Evolutionary conservation across 2,888 invertebrate genomes (phyloP).

Genomic region (Nemoura dubitans): DNA sequence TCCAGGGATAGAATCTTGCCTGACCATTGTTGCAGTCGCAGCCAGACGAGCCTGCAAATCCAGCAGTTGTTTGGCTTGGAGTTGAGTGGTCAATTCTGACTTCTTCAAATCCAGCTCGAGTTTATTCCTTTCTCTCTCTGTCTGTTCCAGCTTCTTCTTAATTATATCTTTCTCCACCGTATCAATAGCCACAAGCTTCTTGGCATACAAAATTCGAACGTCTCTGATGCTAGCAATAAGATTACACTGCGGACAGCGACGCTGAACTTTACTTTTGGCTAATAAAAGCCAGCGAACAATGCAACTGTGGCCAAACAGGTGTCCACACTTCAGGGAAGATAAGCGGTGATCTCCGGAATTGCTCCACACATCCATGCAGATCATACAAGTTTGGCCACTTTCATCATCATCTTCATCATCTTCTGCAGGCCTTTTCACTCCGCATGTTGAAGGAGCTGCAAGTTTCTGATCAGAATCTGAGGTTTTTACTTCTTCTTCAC

Average conservation of each 20-base stretch:
- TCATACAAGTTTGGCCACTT: conserved; percentile 81
- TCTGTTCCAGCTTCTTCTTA: conserved; percentile 68
- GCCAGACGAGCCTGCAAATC: conserved; percentile 37
- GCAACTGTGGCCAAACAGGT: conserved; percentile 87
- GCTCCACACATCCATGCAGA: conserved; percentile 90
- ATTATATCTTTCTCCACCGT: conserved; percentile 76
- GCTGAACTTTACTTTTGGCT: conserved; percentile 56
- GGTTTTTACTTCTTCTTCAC: background rate
- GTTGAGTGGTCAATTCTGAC: conserved; percentile 59
- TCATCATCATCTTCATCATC: conserved; percentile 62
- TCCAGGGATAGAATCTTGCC: conserved; percentile 47
- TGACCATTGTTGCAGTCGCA: conserved; percentile 53
- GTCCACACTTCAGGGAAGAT: conserved; percentile 90
- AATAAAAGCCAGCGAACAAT: conserved; percentile 77
- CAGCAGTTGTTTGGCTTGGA: conserved; percentile 57
- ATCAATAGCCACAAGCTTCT: conserved; percentile 78
- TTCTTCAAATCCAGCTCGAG: conserved; percentile 71
- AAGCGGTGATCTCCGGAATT: conserved; percentile 86
- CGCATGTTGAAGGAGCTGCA: conserved; percentile 2
- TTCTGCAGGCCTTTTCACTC: background rate
- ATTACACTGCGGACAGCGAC: conserved; percentile 89
- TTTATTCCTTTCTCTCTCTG: conserved; percentile 67
- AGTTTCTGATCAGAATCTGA: background rate
- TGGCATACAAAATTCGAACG: conserved; percentile 82
- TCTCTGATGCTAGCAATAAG: conserved; percentile 73